Conservation (phyloP, 2,113 vertebrate genomes). For the Ornithorhynchus anatinus region DNA sequence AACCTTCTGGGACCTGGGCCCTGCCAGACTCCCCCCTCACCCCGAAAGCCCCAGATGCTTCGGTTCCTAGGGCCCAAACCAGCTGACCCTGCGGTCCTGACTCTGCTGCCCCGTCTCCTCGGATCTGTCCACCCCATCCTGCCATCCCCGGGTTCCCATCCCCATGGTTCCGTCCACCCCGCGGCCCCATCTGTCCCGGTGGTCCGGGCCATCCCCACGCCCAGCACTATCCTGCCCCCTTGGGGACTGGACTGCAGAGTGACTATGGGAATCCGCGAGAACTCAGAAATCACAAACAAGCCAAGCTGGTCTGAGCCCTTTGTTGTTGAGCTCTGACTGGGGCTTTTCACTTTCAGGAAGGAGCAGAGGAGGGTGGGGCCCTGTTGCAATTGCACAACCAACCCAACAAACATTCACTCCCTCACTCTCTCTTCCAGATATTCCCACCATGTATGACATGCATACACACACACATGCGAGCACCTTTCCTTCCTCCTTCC, state of each 20-base stretch:
- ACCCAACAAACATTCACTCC: conserved; percentile 17
- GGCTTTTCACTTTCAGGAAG: conserved; percentile 53
- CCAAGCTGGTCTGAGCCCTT: conserved; percentile 17
- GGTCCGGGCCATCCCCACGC: no score
- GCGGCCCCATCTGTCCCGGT: neutral
- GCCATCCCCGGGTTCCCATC: neutral
- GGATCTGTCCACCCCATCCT: neutral
- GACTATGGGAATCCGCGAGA: conserved; percentile 35
- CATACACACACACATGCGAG: accelerated
- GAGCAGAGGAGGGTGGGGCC: conserved; percentile 24
- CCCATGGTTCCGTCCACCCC: neutral
- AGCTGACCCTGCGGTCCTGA: no score
- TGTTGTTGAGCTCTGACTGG: conserved; percentile 43
- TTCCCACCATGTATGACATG: neutral
- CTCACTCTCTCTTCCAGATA: neutral
- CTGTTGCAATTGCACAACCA: conserved; percentile 1
- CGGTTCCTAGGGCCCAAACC: no score
- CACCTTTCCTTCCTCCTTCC: neutral
- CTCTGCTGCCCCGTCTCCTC: neutral
- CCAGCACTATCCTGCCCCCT: no score
- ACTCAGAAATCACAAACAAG: conserved; percentile 46
- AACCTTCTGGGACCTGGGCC: neutral
- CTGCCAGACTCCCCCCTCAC: neutral
- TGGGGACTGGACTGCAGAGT: no score
- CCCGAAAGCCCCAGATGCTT: neutral